Base-by-base conservation (phyloP, 2,113 vertebrate genomes). In the Phylloscopus trochilus region DNA sequence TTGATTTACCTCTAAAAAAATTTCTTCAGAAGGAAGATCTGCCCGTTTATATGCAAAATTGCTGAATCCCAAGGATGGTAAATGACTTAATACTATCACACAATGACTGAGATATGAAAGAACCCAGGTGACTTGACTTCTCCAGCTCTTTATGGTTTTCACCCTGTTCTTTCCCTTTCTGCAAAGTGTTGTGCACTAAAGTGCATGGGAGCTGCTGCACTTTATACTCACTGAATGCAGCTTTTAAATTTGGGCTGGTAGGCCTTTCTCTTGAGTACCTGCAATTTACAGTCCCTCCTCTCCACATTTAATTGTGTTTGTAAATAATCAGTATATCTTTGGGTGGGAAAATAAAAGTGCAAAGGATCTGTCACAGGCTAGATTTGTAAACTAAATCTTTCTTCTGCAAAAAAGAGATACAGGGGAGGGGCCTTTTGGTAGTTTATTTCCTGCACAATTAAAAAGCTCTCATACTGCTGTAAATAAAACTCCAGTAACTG, bases 221-320 rank as follows among this genome's bases (percentile, higher is more conserved):
- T 92, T 89, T 83, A 60, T 37, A 64, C 20, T 52, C 31, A 21
- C 28, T 81, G 73, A 89, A 87, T 64, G 21, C 17, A 92, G 69
- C 68, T 78, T 92, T 83, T 90, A 81, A 83, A 95, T 86, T 88
- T 68, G 68, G 52, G 20, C 28, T 81, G 35, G 59, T 74, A 94
- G 88, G 83, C 31, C 80, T 90, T 95, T 47, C 80, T 96, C 69
- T 72, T 69, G 53, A 83, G 76, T 89, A 62, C 41, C 47, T 69
- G 60, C n/a, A 73, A 95, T 97, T 96, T 96, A 95, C 74, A 84
- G 74, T 85, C 66, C 74, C 74, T 92, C 69, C 91, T 92, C 89
- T 91, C 43, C 81, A 89, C 69, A 47, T 95, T 95, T 95, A 96
- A 93, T 95, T 94, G 83, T 89, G 78, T 93, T 92, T 96, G 83